Conservation (phyloP, 2,888 invertebrate species). For the Machimus atricapillus region DNA sequence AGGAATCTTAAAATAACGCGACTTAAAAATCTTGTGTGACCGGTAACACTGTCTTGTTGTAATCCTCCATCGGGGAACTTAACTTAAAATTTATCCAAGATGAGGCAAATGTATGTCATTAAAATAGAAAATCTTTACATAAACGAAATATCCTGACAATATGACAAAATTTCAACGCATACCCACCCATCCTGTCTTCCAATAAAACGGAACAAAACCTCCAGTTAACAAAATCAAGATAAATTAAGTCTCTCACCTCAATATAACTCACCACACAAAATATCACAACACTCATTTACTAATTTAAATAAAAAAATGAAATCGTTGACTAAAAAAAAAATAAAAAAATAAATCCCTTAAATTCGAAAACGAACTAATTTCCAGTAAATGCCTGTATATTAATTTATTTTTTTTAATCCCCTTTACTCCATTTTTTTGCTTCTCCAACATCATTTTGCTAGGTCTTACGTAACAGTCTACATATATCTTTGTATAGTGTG, state of each 20-base stretch:
- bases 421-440: background rate
- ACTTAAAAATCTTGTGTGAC: no score
- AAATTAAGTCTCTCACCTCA: background rate
- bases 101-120: background rate
- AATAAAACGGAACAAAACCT: background rate
- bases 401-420: background rate
- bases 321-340: background rate
- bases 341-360: background rate
- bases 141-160: background rate
- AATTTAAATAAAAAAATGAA: background rate
- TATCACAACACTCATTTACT: conserved; percentile 48
- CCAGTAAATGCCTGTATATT: background rate
- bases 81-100: background rate
- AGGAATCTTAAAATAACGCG: no score
- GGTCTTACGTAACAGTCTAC: background rate
- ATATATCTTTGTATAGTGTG: background rate
- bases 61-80: no score
- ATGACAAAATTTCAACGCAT: background rate
- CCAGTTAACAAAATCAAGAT: background rate
- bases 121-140: background rate
- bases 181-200: conserved; percentile 19
- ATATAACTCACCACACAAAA: conserved; percentile 62
- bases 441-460: background rate
- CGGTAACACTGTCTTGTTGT: no score
- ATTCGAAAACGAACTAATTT: background rate